A percentile compares a stretch with the other conserved stretches of the same genome.
These are phyloP conservation scores for Macrobrachium rosenbergii DNA, from an alignment of 1,140 invertebrate genomes.

Conservation along the genomic window DNA sequence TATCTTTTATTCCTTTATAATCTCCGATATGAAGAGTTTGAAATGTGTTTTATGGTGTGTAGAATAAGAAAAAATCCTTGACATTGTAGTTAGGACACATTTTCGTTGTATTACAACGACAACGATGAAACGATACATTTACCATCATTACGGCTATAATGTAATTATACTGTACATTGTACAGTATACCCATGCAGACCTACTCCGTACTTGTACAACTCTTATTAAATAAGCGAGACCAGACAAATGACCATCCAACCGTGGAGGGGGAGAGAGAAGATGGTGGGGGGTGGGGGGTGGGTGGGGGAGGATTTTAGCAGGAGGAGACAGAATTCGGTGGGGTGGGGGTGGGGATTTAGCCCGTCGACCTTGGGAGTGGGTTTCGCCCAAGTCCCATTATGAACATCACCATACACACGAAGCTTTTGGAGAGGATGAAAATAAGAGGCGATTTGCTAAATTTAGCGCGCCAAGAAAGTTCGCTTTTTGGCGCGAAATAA, in stretches of 20 bases:
- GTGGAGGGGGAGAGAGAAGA: conserved; percentile 21
- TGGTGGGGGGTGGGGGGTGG: not conserved
- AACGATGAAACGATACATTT: no score
- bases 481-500: no score
- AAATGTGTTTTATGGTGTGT: no score
- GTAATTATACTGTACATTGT: no score
- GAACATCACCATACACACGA: not conserved
- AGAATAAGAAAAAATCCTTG: no score
- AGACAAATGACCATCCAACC: not conserved
- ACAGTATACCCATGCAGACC: no score
- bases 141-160: no score
- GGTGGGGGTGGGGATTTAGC: not conserved
- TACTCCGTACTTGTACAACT: no score
- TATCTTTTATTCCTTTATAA: no score
- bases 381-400: conserved; percentile 15
- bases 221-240: not conserved
- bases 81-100: no score
- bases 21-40: no score
- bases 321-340: not conserved
- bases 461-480: not conserved
- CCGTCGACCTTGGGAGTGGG: conserved; percentile 2
- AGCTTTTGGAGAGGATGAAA: not conserved
- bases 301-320: not conserved
- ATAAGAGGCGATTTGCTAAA: conserved; percentile 18
- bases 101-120: no score